These are phyloP conservation scores for Amphipyra tragopoginis DNA, from an alignment of 2,888 invertebrate genomes.

Conservation along the genomic window DNA sequence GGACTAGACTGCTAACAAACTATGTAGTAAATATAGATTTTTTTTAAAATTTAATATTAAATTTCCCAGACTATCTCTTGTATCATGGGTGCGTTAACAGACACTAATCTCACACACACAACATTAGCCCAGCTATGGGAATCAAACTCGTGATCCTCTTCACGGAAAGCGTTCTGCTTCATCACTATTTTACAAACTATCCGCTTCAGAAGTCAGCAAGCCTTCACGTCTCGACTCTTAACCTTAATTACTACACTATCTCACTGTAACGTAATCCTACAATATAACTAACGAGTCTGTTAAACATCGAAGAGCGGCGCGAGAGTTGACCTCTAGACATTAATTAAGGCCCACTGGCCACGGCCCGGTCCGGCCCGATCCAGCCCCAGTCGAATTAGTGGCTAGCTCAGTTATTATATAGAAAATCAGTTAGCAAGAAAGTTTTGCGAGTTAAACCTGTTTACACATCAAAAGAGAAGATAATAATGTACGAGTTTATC, in stretches of 20 bases:
- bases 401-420: constrained; percentile 43
- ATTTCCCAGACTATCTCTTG: too few species aligned
- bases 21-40: too few species aligned
- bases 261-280: constrained; percentile 37
- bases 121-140: not conserved
- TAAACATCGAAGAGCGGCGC: constrained; percentile 52
- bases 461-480: constrained; percentile 15
- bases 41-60: too few species aligned
- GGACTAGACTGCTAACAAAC: too few species aligned
- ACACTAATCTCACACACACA: too few species aligned
- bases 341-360: constrained; percentile 42
- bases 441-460: constrained; percentile 24
- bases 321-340: constrained; percentile 58
- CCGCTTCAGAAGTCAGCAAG: not conserved
- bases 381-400: constrained; percentile 37
- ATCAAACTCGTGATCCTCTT: too few species aligned
- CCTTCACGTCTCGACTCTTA: not conserved
- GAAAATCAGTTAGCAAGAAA: constrained; percentile 47
- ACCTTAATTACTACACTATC: constrained; percentile 26
- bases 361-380: constrained; percentile 3
- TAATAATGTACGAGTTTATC: not conserved
- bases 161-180: too few species aligned
- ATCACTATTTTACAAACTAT: not conserved
- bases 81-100: too few species aligned
- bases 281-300: constrained; percentile 49